A percentile compares a stretch with the other conserved stretches of the same genome.
Evolutionary conservation across 92 coral and sea anemone species (phyloP).

Genomic region (Montipora capitata): DNA sequence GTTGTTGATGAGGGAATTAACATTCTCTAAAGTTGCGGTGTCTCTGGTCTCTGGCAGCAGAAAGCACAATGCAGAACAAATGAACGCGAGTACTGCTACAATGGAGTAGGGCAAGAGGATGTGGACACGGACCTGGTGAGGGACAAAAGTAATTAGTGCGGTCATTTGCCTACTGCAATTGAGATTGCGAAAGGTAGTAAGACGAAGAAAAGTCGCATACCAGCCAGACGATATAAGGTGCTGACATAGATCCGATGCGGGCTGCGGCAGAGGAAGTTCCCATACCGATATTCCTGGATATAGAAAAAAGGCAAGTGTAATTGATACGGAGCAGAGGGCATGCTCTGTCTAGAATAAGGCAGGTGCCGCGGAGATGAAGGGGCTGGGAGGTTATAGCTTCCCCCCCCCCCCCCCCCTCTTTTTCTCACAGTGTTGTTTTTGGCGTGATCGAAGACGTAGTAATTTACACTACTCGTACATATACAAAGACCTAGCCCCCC

Average conservation of each 20-base stretch:
- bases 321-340: not conserved
- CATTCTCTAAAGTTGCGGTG: slow-evolving; percentile 22
- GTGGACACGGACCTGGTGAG: slow-evolving; percentile 47
- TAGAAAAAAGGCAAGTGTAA: not conserved
- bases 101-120: slow-evolving; percentile 56
- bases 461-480: too few species aligned
- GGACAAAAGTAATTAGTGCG: not conserved
- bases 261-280: slow-evolving; percentile 70
- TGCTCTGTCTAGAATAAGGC: not conserved
- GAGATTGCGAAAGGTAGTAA: not conserved
- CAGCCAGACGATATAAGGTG: slow-evolving; percentile 47
- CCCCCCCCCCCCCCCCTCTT: too few species aligned
- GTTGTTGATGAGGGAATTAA: slow-evolving; percentile 31
- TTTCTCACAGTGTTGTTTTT: too few species aligned
- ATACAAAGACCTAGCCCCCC: too few species aligned
- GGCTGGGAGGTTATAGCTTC: too few species aligned
- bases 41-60: slow-evolving; percentile 50
- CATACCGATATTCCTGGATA: slow-evolving; percentile 58
- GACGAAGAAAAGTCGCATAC: slow-evolving; percentile 24
- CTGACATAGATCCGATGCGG: slow-evolving; percentile 38
- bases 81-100: slow-evolving; percentile 26
- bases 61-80: slow-evolving; percentile 22
- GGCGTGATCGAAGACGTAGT: too few species aligned
- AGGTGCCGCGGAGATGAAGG: too few species aligned
- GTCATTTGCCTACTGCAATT: not conserved